A percentile compares a stretch with the other conserved stretches of the same genome.
Conservation (phyloP, 1,140 invertebrate species). For the Eupristina koningsbergeri region DNA sequence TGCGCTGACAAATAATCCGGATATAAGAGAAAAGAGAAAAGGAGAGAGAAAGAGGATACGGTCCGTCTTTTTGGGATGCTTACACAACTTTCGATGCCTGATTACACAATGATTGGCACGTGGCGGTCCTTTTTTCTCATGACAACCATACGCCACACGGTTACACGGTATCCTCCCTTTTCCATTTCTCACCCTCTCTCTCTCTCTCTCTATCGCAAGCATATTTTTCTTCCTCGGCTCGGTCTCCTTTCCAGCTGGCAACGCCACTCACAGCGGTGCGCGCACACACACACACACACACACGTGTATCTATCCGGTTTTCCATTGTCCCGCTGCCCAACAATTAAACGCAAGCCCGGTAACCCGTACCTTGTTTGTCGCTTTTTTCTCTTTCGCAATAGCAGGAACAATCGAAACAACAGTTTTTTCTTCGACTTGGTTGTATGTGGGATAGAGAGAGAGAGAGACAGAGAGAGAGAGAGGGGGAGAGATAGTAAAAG, state of each 20-base stretch:
- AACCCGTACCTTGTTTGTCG: slow-evolving; percentile 1
- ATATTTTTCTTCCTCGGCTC: neutral
- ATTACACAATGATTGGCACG: slow-evolving; percentile 35
- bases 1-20: neutral
- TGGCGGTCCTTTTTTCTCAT: slow-evolving; percentile 4
- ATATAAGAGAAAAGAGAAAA: neutral
- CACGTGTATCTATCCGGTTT: neutral
- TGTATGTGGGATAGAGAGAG: neutral
- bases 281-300: too few species aligned
- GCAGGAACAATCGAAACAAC: neutral
- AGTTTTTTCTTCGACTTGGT: neutral
- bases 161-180: neutral
- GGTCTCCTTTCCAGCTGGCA: neutral
- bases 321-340: slow-evolving; percentile 12
- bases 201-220: neutral
- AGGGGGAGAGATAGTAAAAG: neutral
- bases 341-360: slow-evolving; percentile 16
- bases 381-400: neutral
- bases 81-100: slow-evolving; percentile 6
- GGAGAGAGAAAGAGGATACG: neutral
- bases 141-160: neutral
- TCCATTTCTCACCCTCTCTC: neutral
- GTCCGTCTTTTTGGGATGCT: neutral
- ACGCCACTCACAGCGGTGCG: neutral
- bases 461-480: neutral